phyloP scores from a whole-genome alignment of 1,140 invertebrate species.

The Atta colombica region DNA sequence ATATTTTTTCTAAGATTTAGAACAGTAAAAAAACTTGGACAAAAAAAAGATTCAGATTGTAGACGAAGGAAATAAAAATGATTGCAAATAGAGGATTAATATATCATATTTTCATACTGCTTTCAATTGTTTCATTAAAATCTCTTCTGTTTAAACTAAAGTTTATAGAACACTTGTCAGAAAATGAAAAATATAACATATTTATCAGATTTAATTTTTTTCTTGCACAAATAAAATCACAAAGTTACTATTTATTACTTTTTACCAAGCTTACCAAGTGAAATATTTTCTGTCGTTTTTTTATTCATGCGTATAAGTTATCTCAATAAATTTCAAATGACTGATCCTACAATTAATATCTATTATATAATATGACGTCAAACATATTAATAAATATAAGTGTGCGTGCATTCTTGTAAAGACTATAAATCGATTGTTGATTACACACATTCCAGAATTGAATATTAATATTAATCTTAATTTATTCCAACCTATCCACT shows the following conservation, averaged over 20 bases:
- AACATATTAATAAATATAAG: not conserved
- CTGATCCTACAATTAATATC: not conserved
- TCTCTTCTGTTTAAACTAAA: not conserved
- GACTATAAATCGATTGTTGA: not conserved
- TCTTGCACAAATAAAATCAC: not conserved
- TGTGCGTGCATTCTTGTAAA: not conserved
- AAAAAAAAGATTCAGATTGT: too few relatives aligned
- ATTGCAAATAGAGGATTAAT: not conserved
- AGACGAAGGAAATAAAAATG: too few relatives aligned
- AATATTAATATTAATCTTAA: constrained; percentile 16
- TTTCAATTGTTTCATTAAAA: not conserved
- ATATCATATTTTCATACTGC: not conserved
- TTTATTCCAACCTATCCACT: not conserved
- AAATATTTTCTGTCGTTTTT: not conserved
- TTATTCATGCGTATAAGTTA: not conserved
- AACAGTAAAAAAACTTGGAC: too few relatives aligned
- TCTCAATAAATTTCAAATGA: constrained; percentile 3
- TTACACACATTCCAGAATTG: not conserved
- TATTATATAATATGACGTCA: not conserved
- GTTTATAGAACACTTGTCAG: not conserved
- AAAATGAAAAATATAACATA: not conserved
- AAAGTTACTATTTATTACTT: not conserved
- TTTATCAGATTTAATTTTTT: not conserved
- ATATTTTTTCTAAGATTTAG: too few relatives aligned
- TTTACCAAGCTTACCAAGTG: not conserved